Evolutionary conservation across 1,140 invertebrate species (phyloP).

Genomic region (Sitodiplosis mosellana): DNA sequence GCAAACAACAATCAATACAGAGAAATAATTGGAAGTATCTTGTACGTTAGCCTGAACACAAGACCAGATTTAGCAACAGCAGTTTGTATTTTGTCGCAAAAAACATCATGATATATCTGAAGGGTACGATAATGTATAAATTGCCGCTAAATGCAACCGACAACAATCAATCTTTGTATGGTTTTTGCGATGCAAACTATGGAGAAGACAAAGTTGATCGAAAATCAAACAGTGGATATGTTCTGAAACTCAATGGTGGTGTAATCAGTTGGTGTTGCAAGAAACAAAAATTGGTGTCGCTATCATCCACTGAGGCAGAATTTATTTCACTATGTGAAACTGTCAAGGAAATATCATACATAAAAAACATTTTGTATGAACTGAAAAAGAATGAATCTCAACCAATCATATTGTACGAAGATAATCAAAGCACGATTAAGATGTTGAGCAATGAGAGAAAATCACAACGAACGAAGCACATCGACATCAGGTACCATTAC

Average conservation of each 20-base stretch:
- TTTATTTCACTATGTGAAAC: slow-evolving; percentile 25
- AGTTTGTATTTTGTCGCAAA: background rate
- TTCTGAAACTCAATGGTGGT: slow-evolving; percentile 12
- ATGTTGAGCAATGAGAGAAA: slow-evolving; percentile 1
- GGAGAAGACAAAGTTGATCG: slow-evolving; percentile 2
- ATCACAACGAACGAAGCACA: slow-evolving; percentile 7
- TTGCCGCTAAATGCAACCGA: background rate
- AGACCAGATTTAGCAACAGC: slow-evolving; percentile 6
- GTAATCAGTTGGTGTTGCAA: slow-evolving; percentile 23
- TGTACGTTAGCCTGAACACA: slow-evolving; percentile 7
- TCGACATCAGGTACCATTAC: slow-evolving; percentile 5
- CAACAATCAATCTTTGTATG: background rate
- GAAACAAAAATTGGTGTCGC: slow-evolving; percentile 25
- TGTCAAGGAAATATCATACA: slow-evolving; percentile 21
- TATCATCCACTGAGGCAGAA: slow-evolving; percentile 29
- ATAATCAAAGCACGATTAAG: slow-evolving; percentile 5
- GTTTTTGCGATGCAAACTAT: slow-evolving; percentile 9
- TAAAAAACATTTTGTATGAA: slow-evolving; percentile 14
- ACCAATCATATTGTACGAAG: slow-evolving; percentile 2
- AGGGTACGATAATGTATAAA: slow-evolving; percentile 12
- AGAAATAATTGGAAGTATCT: slow-evolving; percentile 5
- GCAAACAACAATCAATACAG: slow-evolving; percentile 5
- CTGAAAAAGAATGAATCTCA: slow-evolving; percentile 4
- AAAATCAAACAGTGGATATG: slow-evolving; percentile 6
- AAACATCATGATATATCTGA: slow-evolving; percentile 13